phyloP scores from a whole-genome alignment of 1,140 invertebrate genomes.

The Caenorhabditis tropicalis region DNA sequence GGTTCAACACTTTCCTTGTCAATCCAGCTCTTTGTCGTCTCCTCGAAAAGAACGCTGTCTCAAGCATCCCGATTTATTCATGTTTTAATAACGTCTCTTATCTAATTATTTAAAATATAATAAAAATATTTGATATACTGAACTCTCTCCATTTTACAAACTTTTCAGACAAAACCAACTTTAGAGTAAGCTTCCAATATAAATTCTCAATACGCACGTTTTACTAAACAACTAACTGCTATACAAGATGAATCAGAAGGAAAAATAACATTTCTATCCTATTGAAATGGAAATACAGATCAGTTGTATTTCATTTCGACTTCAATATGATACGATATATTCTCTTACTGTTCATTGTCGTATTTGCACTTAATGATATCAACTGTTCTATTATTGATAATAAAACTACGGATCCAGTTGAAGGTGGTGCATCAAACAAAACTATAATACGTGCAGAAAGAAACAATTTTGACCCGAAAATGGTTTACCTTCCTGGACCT shows the following conservation, averaged over 20 bases:
- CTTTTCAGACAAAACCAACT: too few relatives aligned
- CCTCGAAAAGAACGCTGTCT: too few relatives aligned
- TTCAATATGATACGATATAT: neutral
- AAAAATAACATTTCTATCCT: neutral
- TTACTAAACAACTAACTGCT: neutral
- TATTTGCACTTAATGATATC: neutral
- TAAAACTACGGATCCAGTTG: neutral
- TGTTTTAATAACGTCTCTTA: neutral
- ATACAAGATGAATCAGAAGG: neutral
- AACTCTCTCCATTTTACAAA: too few relatives aligned
- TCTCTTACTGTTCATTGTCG: neutral
- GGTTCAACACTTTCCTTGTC: conserved; percentile 9
- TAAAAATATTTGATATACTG: too few relatives aligned
- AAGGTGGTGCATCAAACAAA: too few relatives aligned
- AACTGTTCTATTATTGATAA: neutral
- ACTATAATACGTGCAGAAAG: neutral
- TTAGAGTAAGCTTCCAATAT: neutral
- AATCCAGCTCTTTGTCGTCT: neutral
- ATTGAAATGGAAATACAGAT: neutral
- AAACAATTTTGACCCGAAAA: neutral
- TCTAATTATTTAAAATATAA: neutral
- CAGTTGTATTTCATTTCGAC: neutral
- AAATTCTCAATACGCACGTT: neutral
- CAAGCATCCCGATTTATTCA: neutral
- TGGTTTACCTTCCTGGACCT: neutral